Evolutionary conservation across 2,113 vertebrate genomes (phyloP).

Genomic region (Paramormyrops kingsleyae): DNA sequence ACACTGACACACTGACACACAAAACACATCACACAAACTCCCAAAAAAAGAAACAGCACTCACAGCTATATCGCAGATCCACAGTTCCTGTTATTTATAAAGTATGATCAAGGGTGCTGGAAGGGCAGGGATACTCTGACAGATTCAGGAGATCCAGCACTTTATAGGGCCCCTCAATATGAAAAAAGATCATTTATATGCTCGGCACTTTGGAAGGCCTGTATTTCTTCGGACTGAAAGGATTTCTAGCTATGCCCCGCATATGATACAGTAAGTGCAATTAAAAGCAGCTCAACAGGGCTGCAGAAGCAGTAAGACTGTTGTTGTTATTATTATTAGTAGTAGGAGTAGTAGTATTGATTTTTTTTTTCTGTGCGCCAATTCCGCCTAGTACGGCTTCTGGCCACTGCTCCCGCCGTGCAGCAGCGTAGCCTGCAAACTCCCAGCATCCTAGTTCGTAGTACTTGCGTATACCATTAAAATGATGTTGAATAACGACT

Average conservation of each 20-base stretch:
- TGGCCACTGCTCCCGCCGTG: too few relatives aligned
- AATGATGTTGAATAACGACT: too few relatives aligned
- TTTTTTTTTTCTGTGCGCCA: too few relatives aligned
- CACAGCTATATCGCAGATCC: neutral
- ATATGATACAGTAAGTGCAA: neutral
- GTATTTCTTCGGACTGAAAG: neutral
- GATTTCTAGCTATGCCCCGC: neutral
- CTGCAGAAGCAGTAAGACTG: neutral
- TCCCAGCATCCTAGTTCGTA: too few relatives aligned
- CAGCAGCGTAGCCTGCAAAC: too few relatives aligned
- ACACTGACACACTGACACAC: constrained; percentile 58
- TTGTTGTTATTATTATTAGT: neutral
- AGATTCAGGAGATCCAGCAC: neutral
- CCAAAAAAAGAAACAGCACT: neutral
- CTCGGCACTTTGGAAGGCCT: neutral
- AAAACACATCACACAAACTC: constrained; percentile 29
- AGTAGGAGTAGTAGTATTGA: too few relatives aligned
- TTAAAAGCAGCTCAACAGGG: neutral
- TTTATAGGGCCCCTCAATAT: neutral
- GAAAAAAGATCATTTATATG: neutral
- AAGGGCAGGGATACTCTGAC: neutral
- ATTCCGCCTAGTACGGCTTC: too few relatives aligned
- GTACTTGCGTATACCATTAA: too few relatives aligned
- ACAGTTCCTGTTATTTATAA: neutral
- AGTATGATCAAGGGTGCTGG: neutral